Evolutionary conservation across 2,797 vertebrate genomes (phyloP), one percentile per base, ranked within the genome.

Genomic region (Otus scops): DNA sequence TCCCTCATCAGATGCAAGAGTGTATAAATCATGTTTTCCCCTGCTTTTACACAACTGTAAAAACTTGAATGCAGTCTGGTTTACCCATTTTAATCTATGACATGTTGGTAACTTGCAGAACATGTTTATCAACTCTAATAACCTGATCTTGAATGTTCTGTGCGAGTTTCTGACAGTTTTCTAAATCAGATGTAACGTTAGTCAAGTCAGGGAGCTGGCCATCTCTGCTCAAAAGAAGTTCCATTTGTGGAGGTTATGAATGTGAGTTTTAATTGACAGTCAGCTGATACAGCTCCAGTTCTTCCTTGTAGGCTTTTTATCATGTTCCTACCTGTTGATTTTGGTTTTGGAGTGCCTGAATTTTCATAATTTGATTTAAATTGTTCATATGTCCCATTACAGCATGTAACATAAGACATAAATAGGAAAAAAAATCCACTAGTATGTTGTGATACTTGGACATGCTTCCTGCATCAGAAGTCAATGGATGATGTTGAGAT

Each of bases 361-460:
- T 95, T 91, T 89, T 90, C 68, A 41, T 92, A 48, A 89, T 85
- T 80, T 94, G 68, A 91, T 95, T 95, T 85, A 92, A 93, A 90
- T 88, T 97, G 83, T 96, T 92, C 82, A 23, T 96, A 38, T 96
- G 68, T 95, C 85, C 91, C 73, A 93, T 96, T 93, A 81, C 79
- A 90, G 94, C 92, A 75, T 88, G 93, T 95, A 95, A 92, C 75
- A 50, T 88, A 93, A 88, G 69, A 71, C 91, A 78, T 83, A 85
- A 85, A 94, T 84, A 90, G 89, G 9, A 93, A 93, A 92, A 82
- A 83, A 87, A 87, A 73, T 50, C 88, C 20, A 10, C 73, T 94
- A 80, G 73, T 93, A 26, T 94, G 61, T 94, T 95, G 85, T 95
- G 92, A 81, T 92, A 90, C 83, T 69, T 92, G 85, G 92, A 93